A percentile compares a stretch with the other conserved stretches of the same genome.
phyloP scores from a whole-genome alignment of 2,797 vertebrate genomes.

The Cryptoprocta ferox region DNA sequence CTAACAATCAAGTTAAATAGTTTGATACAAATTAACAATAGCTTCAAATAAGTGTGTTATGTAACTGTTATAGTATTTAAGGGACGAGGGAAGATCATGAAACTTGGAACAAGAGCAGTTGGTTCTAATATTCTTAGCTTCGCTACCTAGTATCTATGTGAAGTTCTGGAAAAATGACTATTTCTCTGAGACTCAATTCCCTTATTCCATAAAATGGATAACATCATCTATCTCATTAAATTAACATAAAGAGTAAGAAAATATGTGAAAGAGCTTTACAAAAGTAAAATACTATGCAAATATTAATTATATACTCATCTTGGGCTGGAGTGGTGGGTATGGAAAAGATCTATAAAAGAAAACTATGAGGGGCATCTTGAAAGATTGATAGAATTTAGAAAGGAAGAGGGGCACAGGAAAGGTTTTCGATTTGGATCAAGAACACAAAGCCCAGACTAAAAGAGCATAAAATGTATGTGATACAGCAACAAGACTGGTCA shows the following conservation, averaged over 20 bases:
- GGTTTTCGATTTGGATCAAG: not conserved
- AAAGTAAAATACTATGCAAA: not conserved
- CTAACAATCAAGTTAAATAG: not conserved
- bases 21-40: conserved; percentile 2
- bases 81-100: not conserved
- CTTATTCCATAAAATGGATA: not conserved
- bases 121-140: not conserved
- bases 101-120: not conserved
- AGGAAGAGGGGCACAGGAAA: not conserved
- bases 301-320: not conserved
- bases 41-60: not conserved
- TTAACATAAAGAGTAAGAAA: not conserved
- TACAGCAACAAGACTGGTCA: not conserved
- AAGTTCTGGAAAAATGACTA: not conserved
- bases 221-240: not conserved
- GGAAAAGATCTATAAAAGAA: not conserved
- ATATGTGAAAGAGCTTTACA: not conserved
- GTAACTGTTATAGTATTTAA: not conserved
- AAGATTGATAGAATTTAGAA: conserved; percentile 15
- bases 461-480: not conserved
- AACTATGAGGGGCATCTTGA: not conserved
- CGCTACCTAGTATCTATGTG: not conserved
- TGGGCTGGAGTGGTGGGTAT: not conserved
- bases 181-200: not conserved
- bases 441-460: not conserved